phyloP scores from a whole-genome alignment of 2,797 vertebrate species.

The Ctenochaetus hawaiiensis region DNA sequence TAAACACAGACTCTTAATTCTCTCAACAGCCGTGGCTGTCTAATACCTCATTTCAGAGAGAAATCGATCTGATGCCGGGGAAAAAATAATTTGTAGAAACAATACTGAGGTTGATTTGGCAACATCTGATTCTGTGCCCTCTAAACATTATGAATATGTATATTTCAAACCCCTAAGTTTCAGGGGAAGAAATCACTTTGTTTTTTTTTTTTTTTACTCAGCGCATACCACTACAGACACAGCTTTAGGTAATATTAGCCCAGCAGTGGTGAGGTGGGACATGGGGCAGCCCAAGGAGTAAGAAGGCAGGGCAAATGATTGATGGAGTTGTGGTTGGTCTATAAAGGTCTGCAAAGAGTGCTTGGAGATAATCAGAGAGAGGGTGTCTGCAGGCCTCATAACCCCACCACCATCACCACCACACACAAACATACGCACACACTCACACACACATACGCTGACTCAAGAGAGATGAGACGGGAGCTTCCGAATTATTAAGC shows the following conservation, averaged over 20 bases:
- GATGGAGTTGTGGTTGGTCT: slow-evolving; percentile 98
- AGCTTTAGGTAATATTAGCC: slow-evolving; percentile 73
- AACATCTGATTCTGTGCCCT: slow-evolving; percentile 41
- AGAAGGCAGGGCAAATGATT: slow-evolving; percentile 92
- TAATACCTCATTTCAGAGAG: slow-evolving; percentile 20
- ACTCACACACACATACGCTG: slow-evolving; percentile 54
- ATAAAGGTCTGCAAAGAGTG: slow-evolving; percentile 97
- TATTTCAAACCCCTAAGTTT: slow-evolving; percentile 31
- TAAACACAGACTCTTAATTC: slow-evolving; percentile 59
- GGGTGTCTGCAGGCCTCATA: slow-evolving; percentile 90
- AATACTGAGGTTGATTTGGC: slow-evolving; percentile 16
- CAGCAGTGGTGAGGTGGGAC: slow-evolving; percentile 70
- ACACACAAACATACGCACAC: slow-evolving; percentile 57
- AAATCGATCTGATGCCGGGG: slow-evolving; percentile 28
- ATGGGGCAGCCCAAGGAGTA: slow-evolving; percentile 82
- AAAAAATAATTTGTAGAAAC: slow-evolving; percentile 6
- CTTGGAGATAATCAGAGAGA: slow-evolving; percentile 98
- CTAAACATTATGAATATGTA: slow-evolving; percentile 48
- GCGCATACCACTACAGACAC: slow-evolving; percentile 47
- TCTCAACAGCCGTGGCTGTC: slow-evolving; percentile 21
- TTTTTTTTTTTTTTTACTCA: slow-evolving; percentile 5
- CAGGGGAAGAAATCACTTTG: slow-evolving; percentile 29
- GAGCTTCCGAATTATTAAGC: slow-evolving; percentile 96
- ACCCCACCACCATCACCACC: slow-evolving; percentile 73
- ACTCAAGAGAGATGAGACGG: slow-evolving; percentile 89